phyloP scores from a whole-genome alignment of 2,797 vertebrate genomes.

The Holocentrus rufus region DNA sequence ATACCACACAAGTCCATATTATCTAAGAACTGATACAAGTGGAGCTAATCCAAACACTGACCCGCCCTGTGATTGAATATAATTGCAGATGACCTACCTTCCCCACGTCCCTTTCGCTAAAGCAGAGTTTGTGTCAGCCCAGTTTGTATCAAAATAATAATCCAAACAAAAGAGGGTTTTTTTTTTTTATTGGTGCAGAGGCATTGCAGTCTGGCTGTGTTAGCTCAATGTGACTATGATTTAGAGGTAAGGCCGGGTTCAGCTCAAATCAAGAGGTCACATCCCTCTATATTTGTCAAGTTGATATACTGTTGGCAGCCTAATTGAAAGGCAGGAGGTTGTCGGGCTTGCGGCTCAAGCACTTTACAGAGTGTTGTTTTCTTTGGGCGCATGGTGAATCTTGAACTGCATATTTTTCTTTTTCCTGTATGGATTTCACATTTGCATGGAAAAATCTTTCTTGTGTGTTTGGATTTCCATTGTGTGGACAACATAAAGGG shows the following conservation, averaged over 20 bases:
- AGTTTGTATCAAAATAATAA: constrained; percentile 46
- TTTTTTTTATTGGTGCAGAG: constrained; percentile 25
- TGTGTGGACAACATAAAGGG: constrained; percentile 84
- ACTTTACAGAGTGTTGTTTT: constrained; percentile 79
- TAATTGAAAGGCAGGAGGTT: constrained; percentile 78
- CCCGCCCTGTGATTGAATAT: constrained; percentile 84
- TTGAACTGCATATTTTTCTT: constrained; percentile 78
- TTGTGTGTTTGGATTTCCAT: constrained; percentile 86
- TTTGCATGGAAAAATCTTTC: constrained; percentile 85
- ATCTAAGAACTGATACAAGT: constrained; percentile 82
- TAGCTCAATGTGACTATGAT: constrained; percentile 60
- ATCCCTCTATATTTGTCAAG: constrained; percentile 81
- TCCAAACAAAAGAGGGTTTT: constrained; percentile 27
- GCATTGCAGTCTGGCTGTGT: constrained; percentile 47
- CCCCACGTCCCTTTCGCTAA: constrained; percentile 61
- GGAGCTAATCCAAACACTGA: constrained; percentile 82
- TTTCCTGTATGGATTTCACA: constrained; percentile 85
- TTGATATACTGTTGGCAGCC: constrained; percentile 78
- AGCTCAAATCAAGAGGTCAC: constrained; percentile 77
- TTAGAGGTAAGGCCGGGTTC: constrained; percentile 73
- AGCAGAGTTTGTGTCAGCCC: constrained; percentile 39
- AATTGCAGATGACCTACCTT: constrained; percentile 78
- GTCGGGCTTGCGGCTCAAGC: constrained; percentile 68
- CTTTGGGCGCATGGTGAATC: constrained; percentile 77
- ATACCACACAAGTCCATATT: constrained; percentile 68